Evolutionary conservation across 1,140 invertebrate genomes (phyloP).

Genomic region (Hycleus cichorii): DNA sequence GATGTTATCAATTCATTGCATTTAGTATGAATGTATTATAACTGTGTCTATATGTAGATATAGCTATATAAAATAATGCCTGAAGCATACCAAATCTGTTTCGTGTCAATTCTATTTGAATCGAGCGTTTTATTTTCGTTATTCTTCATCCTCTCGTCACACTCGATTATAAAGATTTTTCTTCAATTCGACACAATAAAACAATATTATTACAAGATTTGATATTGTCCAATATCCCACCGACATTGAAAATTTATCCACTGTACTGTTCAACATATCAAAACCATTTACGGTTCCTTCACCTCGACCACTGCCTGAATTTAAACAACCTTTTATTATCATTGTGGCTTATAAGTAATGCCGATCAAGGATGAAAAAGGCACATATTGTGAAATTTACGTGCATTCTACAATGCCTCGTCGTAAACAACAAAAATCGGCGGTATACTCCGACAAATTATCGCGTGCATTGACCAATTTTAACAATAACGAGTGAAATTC

Average conservation of each 20-base stretch:
- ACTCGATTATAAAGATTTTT: too few relatives aligned
- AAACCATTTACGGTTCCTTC: constrained; percentile 24
- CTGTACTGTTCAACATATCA: constrained; percentile 25
- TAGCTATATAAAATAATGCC: not conserved
- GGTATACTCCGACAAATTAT: not conserved
- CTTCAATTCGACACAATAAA: too few relatives aligned
- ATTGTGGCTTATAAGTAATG: constrained; percentile 16
- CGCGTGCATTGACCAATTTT: not conserved
- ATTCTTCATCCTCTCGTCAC: too few relatives aligned
- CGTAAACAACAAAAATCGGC: constrained; percentile 1
- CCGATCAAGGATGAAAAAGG: constrained; percentile 10
- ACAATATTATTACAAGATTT: too few relatives aligned
- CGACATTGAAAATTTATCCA: constrained; percentile 21
- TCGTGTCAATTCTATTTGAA: constrained; percentile 10
- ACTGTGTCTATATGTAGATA: too few relatives aligned
- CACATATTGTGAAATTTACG: constrained; percentile 16
- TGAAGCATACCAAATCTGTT: constrained; percentile 4
- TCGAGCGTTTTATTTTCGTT: too few relatives aligned
- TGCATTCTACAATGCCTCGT: constrained; percentile 14
- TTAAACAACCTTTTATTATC: constrained; percentile 22
- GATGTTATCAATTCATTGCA: constrained; percentile 14
- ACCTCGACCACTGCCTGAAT: constrained; percentile 22
- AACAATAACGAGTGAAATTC: not conserved
- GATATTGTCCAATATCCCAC: not conserved
- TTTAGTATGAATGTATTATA: constrained; percentile 1